Conservation (phyloP, 2,797 vertebrate genomes). For the Neoniphon sammara region DNA sequence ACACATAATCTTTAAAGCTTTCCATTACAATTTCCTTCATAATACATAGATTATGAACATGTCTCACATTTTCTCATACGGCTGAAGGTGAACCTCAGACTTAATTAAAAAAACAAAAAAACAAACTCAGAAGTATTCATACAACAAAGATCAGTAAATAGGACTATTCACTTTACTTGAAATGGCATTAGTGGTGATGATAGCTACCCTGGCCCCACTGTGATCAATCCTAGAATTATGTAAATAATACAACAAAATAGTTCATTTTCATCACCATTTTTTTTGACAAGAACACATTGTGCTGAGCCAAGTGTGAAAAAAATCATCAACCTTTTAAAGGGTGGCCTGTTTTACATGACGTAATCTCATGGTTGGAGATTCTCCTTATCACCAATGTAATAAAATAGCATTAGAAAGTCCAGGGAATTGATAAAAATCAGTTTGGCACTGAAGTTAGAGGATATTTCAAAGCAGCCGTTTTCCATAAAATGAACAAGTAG, state of each 20-base stretch:
- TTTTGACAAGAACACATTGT: slow-evolving; percentile 65
- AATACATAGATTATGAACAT: slow-evolving; percentile 68
- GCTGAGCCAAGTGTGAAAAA: slow-evolving; percentile 58
- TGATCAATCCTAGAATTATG: slow-evolving; percentile 47
- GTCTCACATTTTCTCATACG: slow-evolving; percentile 61
- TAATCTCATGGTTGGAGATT: slow-evolving; percentile 56
- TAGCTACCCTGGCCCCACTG: slow-evolving; percentile 60
- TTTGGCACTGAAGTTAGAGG: slow-evolving; percentile 80
- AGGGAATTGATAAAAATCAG: slow-evolving; percentile 67
- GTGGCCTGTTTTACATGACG: slow-evolving; percentile 57
- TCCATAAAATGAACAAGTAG: slow-evolving; percentile 65
- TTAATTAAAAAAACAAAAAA: slow-evolving; percentile 34
- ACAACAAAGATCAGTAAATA: slow-evolving; percentile 68
- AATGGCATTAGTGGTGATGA: slow-evolving; percentile 68
- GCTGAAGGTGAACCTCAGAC: slow-evolving; percentile 47
- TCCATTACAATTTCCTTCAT: slow-evolving; percentile 69
- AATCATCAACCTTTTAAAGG: slow-evolving; percentile 64
- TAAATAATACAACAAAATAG: slow-evolving; percentile 70
- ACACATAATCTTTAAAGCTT: slow-evolving; percentile 81
- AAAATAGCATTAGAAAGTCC: slow-evolving; percentile 76
- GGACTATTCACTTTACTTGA: slow-evolving; percentile 67
- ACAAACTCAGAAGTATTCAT: slow-evolving; percentile 49
- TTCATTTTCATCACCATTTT: slow-evolving; percentile 51
- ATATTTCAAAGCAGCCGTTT: slow-evolving; percentile 72
- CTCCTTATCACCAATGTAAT: slow-evolving; percentile 61